Conservation (phyloP, 2,888 invertebrate species). For the Blera fallax region DNA sequence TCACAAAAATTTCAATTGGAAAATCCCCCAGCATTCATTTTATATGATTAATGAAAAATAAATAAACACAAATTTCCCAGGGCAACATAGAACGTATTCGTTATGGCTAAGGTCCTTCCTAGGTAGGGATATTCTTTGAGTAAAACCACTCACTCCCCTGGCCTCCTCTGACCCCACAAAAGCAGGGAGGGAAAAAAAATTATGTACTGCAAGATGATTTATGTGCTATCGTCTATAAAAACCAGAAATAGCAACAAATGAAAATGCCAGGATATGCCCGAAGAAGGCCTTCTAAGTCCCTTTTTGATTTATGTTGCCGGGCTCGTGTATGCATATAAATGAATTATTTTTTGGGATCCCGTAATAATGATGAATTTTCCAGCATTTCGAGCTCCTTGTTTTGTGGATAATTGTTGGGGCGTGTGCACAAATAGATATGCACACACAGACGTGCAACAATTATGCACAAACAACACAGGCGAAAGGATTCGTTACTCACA, state of each 20-base stretch:
- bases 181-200: not conserved
- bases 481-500: not conserved
- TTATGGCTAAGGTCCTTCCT: not conserved
- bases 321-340: slow-evolving; percentile 62
- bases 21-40: slow-evolving; percentile 35
- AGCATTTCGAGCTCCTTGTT: slow-evolving; percentile 24
- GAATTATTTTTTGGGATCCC: slow-evolving; percentile 43
- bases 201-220: slow-evolving; percentile 52
- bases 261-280: slow-evolving; percentile 32
- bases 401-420: slow-evolving; percentile 59
- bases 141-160: not conserved
- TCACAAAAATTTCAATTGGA: slow-evolving; percentile 29
- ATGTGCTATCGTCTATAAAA: slow-evolving; percentile 60
- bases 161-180: not conserved
- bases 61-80: slow-evolving; percentile 46
- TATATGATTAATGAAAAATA: slow-evolving; percentile 63
- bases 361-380: slow-evolving; percentile 67
- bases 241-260: slow-evolving; percentile 49
- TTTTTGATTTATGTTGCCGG: slow-evolving; percentile 65
- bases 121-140: not conserved
- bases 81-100: not conserved
- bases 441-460: slow-evolving; percentile 19
- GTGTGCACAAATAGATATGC: no score
- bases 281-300: slow-evolving; percentile 39
- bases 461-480: not conserved